phyloP scores from a whole-genome alignment of 2,797 vertebrate species.

The Epinephelus awoara region DNA sequence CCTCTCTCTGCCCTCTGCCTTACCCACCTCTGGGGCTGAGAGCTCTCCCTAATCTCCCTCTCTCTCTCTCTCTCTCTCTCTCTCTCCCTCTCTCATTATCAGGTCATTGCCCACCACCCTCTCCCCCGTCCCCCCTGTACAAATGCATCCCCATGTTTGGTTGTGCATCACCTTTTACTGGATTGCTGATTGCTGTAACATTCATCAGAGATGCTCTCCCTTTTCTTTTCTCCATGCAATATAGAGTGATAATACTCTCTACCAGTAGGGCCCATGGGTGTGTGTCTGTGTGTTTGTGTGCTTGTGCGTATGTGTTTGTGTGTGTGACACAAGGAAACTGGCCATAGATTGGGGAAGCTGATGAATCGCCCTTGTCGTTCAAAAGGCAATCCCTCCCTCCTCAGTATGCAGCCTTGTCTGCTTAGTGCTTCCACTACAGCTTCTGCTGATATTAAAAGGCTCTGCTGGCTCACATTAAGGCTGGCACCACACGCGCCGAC shows the following conservation, averaged over 20 bases:
- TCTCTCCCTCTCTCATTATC: conserved; percentile 67
- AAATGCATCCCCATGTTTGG: conserved; percentile 83
- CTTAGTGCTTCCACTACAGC: conserved; percentile 81
- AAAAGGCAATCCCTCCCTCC: conserved; percentile 87
- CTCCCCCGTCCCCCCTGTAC: conserved; percentile 35
- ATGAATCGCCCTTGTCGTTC: conserved; percentile 86
- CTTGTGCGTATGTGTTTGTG: conserved; percentile 33
- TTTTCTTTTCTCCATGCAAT: conserved; percentile 78
- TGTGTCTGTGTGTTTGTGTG: conserved; percentile 31
- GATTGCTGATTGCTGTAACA: conserved; percentile 79
- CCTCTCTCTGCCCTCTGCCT: conserved; percentile 77
- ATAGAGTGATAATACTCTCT: conserved; percentile 82
- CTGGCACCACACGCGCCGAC: conserved; percentile 50
- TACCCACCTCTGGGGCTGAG: conserved; percentile 76
- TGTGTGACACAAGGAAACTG: conserved; percentile 69
- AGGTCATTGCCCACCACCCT: conserved; percentile 60
- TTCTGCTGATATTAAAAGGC: conserved; percentile 87
- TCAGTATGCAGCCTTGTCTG: conserved; percentile 87
- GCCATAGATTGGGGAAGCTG: conserved; percentile 85
- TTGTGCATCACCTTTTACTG: conserved; percentile 83
- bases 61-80: conserved; percentile 33
- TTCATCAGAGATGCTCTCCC: conserved; percentile 77
- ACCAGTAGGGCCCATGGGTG: conserved; percentile 53
- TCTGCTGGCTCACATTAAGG: conserved; percentile 86
- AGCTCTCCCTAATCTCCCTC: conserved; percentile 68